Evolutionary conservation across 2,113 vertebrate genomes (phyloP).

Genomic region (Gallinago paraguaiae): DNA sequence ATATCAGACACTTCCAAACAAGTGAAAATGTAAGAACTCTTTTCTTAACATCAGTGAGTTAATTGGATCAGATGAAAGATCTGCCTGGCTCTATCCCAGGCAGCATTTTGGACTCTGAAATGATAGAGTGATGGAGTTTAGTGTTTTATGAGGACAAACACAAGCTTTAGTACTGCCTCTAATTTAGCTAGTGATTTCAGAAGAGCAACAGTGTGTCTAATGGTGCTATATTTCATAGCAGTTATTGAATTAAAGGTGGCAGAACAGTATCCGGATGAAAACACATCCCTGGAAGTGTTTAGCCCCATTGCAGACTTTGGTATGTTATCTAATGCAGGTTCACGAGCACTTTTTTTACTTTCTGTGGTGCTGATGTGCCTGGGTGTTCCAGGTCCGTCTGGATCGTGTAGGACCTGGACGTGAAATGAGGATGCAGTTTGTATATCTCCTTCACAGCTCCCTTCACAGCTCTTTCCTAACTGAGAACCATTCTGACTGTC

Average conservation of each 20-base stretch:
- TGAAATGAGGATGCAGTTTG: not conserved
- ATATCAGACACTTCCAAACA: not conserved
- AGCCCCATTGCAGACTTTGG: not conserved
- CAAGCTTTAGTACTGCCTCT: not conserved
- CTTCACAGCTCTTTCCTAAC: too few relatives aligned
- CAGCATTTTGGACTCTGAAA: not conserved
- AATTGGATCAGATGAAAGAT: not conserved
- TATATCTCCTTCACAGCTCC: not conserved
- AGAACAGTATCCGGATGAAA: not conserved
- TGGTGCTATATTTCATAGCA: not conserved
- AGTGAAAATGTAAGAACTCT: not conserved
- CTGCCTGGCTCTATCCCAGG: not conserved
- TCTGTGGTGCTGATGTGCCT: not conserved
- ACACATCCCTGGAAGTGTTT: not conserved
- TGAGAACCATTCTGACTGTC: not conserved
- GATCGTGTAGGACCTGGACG: not conserved
- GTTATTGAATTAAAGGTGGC: not conserved
- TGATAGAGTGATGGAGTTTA: not conserved
- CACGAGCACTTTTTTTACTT: not conserved
- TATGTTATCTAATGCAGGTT: not conserved
- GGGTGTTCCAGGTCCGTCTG: not conserved
- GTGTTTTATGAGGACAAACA: not conserved
- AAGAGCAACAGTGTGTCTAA: not conserved
- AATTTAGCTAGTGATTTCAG: not conserved
- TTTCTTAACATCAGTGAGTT: not conserved